Base-by-base conservation (phyloP, 2,113 vertebrate species). In the Uria aalge region DNA sequence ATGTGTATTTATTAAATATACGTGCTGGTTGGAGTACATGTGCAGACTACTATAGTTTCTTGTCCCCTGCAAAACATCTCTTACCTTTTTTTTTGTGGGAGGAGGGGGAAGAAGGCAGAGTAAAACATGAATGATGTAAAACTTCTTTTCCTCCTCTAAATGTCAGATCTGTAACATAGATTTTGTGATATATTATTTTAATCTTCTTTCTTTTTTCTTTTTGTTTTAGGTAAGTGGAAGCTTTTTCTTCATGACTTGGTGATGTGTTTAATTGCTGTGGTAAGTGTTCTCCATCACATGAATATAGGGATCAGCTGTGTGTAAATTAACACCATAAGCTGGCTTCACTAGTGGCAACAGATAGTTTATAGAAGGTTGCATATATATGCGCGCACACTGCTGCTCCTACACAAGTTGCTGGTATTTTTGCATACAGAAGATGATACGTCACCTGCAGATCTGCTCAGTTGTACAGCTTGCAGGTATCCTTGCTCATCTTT, bases 211-310 rank as follows among this genome's bases (percentile, higher is more conserved):
- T 67, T 27, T 50, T 14, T 90, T 72, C 40, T 56, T 40, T 26
- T 26, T 80, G 41, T 96, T 96, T 77, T 92, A 98, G 98, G 98
- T 98, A 98, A 98, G 98, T 98, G 97, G 82, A 90, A 93, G 47
- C 60, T 98, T 98, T 97, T 85, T 95, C 88, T 97, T 97, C 88
- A 1, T 97, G 97, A 75, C 92, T 96, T 84, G 85, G 45, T 89
- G 80, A 92, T 66, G 4, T 40, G 15, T 92, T 92, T 95, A 88
- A 83, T 94, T 85, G 73, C 82, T 94, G 96, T 96, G 98, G 98
- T 98, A 98, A 98, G 98, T 98, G 97, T 43, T 96, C 40, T 41
- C 83, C 81, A 90, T 93, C 41, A 73, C 40, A 24, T 60, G 56
- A 91, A 57, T 34, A 88, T 23, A 6, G 6, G 45, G 18, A 41